Percentiles rank a stretch among this genome's conserved stretches.
Conservation (phyloP, 2,113 vertebrate species). For the Heliornis fulica region DNA sequence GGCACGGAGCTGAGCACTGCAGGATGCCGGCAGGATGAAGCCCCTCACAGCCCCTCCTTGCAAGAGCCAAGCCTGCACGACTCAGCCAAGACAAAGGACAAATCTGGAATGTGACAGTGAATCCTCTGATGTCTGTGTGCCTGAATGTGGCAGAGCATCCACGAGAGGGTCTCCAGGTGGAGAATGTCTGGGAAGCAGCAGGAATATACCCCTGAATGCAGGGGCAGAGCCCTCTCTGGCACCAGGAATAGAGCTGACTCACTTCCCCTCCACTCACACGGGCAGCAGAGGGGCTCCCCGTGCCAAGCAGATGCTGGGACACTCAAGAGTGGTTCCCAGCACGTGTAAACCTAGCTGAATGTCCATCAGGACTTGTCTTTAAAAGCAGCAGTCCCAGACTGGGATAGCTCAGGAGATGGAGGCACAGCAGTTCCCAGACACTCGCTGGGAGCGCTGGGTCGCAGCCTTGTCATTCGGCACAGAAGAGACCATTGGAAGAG, state of each 20-base stretch:
- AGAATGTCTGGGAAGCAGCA: no score
- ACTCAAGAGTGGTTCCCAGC: background rate
- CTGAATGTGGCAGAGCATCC: no score
- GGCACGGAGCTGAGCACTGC: background rate
- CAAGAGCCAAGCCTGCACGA: background rate
- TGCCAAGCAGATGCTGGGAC: background rate
- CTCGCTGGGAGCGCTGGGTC: background rate
- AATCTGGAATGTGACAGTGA: background rate
- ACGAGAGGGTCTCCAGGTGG: no score
- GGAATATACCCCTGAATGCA: background rate
- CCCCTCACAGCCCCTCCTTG: background rate
- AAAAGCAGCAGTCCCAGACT: background rate
- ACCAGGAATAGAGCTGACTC: constrained; percentile 63
- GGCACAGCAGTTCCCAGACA: rapidly evolving
- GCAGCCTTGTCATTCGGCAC: background rate
- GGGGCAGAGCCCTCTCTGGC: background rate
- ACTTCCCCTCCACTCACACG: constrained; percentile 54
- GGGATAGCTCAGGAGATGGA: background rate
- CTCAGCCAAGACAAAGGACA: background rate
- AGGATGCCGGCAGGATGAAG: background rate
- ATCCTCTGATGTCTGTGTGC: background rate
- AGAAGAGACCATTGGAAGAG: background rate
- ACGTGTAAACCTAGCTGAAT: background rate
- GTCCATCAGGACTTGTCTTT: background rate
- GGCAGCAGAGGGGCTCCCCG: background rate